Evolutionary conservation across 1,140 invertebrate species (phyloP).

Genomic region (Lerema accius): DNA sequence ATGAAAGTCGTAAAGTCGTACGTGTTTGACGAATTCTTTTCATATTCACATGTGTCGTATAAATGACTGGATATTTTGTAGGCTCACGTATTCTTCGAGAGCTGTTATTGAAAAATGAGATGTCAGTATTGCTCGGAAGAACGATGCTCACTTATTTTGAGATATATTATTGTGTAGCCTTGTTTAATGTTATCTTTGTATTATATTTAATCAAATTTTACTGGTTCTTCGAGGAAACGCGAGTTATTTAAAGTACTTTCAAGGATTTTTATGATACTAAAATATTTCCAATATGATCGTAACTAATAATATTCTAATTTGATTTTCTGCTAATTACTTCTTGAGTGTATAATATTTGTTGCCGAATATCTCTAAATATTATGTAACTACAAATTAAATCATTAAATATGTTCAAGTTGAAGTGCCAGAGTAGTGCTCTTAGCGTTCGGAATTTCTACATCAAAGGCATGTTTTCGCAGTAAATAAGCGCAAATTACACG

Average conservation of each 20-base stretch:
- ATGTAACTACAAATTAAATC: not conserved
- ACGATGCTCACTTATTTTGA: not conserved
- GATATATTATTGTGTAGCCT: not conserved
- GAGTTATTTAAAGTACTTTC: no score
- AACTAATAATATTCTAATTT: no score
- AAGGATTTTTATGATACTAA: no score
- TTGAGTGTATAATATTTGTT: no score
- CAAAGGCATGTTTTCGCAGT: conserved; percentile 50
- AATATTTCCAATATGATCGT: no score
- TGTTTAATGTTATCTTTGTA: not conserved
- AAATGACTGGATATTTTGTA: conserved; percentile 30
- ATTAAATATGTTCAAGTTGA: conserved; percentile 15
- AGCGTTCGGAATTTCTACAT: conserved; percentile 43
- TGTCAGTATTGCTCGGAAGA: conserved; percentile 4
- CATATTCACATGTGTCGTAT: conserved; percentile 38
- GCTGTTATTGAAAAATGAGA: conserved; percentile 23
- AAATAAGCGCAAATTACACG: conserved; percentile 55
- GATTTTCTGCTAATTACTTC: no score
- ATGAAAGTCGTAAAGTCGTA: conserved; percentile 44
- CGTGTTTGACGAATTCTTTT: conserved; percentile 47
- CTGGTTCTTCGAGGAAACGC: no score
- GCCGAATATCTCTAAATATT: not conserved
- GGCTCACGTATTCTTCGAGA: conserved; percentile 23
- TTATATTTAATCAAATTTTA: no score
- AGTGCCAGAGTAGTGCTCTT: conserved; percentile 32